Percentiles rank a stretch among this genome's conserved stretches.
phyloP scores from a whole-genome alignment of 2,797 vertebrate genomes.

The Lagocephalus sceleratus region DNA sequence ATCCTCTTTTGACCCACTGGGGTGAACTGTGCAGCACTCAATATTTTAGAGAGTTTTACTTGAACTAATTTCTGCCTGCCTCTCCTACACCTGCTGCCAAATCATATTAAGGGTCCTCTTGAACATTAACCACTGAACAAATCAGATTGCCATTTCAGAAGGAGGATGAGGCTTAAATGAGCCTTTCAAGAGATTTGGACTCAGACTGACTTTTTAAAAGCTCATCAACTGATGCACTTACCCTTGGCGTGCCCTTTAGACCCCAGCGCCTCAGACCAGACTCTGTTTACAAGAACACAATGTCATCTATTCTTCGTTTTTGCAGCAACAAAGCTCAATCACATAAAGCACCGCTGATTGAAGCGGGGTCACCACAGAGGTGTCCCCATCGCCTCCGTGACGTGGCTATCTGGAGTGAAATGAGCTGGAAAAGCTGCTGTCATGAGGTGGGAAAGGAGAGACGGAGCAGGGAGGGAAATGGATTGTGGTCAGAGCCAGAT shows the following conservation, averaged over 20 bases:
- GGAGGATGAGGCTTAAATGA: constrained; percentile 70
- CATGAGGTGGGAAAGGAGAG: constrained; percentile 52
- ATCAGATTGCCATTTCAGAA: constrained; percentile 67
- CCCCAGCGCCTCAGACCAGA: constrained; percentile 28
- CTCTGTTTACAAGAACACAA: constrained; percentile 46
- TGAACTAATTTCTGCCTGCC: constrained; percentile 50
- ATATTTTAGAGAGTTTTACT: constrained; percentile 42
- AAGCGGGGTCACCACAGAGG: constrained; percentile 37
- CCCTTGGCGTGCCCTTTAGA: constrained; percentile 66
- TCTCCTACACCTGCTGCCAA: constrained; percentile 36
- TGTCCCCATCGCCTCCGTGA: constrained; percentile 30
- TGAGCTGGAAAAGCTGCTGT: constrained; percentile 71
- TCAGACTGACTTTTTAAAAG: constrained; percentile 61
- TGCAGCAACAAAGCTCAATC: constrained; percentile 49
- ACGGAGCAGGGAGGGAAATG: constrained; percentile 45
- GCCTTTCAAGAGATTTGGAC: constrained; percentile 67
- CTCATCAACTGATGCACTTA: constrained; percentile 63
- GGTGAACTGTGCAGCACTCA: constrained; percentile 40
- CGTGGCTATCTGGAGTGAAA: constrained; percentile 60
- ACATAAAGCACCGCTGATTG: constrained; percentile 58
- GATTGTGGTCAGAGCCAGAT: constrained; percentile 63
- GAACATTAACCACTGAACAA: constrained; percentile 72
- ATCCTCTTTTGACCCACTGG: constrained; percentile 6
- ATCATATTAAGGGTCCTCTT: constrained; percentile 67
- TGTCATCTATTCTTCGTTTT: constrained; percentile 44